These are phyloP conservation scores for Arge pagana DNA, from an alignment of 2,888 invertebrate species.

Conservation along the genomic window DNA sequence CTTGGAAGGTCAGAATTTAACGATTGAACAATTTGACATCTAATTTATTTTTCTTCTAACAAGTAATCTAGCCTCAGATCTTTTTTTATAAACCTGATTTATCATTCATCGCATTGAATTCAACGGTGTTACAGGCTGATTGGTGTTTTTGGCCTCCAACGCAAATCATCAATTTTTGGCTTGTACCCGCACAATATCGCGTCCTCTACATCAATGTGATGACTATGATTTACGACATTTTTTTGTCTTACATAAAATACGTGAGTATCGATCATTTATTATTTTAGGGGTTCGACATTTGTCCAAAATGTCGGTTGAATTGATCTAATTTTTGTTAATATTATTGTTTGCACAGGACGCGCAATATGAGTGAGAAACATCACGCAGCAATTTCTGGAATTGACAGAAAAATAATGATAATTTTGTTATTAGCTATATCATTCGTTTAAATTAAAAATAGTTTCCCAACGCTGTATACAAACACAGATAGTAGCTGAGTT, in stretches of 20 bases:
- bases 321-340: no score
- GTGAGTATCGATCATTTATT: no score
- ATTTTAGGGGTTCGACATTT: no score
- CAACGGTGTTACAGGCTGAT: conserved; percentile 70
- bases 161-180: conserved; percentile 89
- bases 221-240: conserved; percentile 86
- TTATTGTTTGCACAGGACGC: conserved; percentile 12
- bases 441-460: neutral
- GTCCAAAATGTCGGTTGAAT: no score
- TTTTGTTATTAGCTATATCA: neutral
- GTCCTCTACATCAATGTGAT: conserved; percentile 86
- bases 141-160: conserved; percentile 90
- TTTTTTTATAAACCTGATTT: neutral
- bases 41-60: conserved; percentile 2
- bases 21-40: neutral
- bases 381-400: neutral
- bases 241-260: conserved; percentile 88
- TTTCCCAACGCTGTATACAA: neutral
- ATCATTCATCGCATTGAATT: neutral
- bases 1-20: conserved; percentile 48
- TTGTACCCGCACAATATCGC: conserved; percentile 78
- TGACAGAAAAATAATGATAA: neutral
- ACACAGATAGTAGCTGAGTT: neutral
- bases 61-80: neutral
- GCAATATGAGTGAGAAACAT: conserved; percentile 13